phyloP scores from a whole-genome alignment of 2,888 invertebrate species.

The Plagodis dolabraria region DNA sequence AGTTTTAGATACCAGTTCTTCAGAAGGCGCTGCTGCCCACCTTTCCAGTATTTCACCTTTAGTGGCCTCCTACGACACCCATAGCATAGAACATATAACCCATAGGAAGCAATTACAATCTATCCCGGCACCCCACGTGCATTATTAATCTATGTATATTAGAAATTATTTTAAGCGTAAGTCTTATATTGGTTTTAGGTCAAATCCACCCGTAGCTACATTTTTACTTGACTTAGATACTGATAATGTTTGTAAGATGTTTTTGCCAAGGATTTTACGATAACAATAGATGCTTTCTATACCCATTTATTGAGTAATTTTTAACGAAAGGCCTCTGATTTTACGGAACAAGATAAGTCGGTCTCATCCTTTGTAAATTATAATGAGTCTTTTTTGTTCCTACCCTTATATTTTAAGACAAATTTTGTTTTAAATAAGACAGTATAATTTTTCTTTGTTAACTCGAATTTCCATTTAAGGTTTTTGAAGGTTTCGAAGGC shows the following conservation, averaged over 20 bases:
- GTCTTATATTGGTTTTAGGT: no score
- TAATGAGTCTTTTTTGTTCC: not conserved
- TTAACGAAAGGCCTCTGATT: slow-evolving; percentile 5
- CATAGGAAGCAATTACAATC: no score
- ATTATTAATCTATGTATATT: no score
- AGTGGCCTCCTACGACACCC: no score
- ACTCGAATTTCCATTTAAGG: not conserved
- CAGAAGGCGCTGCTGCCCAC: no score
- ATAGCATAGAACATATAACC: no score
- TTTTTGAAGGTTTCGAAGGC: no score
- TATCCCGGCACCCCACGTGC: no score
- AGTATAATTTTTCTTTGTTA: slow-evolving; percentile 2
- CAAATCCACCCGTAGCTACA: no score
- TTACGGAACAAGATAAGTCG: slow-evolving; percentile 3
- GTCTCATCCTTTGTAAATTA: slow-evolving; percentile 8
- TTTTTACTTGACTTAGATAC: slow-evolving; percentile 2
- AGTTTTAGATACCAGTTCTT: no score
- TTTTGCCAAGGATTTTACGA: slow-evolving; percentile 1
- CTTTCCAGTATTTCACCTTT: no score
- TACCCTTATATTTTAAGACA: not conserved
- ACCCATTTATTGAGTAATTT: slow-evolving; percentile 7
- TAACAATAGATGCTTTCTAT: slow-evolving; percentile 9
- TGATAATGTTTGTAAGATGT: slow-evolving; percentile 1
- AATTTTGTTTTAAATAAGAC: not conserved
- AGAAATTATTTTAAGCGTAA: no score